Base-by-base conservation (phyloP, 1,140 invertebrate species). In the Ganaspis sp. region DNA sequence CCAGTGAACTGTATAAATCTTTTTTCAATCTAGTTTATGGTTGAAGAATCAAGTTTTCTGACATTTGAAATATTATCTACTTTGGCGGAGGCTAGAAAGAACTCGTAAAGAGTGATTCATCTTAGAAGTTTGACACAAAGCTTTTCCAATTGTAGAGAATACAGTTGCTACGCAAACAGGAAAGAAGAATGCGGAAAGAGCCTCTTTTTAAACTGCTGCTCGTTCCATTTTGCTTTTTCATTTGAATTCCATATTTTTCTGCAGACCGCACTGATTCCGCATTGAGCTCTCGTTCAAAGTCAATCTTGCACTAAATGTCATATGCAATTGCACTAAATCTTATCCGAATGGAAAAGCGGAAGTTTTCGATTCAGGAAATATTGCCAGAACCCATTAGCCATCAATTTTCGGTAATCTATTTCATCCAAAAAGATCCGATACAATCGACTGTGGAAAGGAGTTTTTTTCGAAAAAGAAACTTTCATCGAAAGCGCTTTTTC, bases 361-460 rank as follows among this genome's bases (percentile, higher is more conserved):
- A 81, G 75, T 70, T 76, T 78, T 78, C 53, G 70, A 71, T 72
- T 69, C 42, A 58, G 49, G 73, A 76, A 83, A 74, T 75, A 73
- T 73, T 76, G 71, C 53, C 77, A 79, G 79, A 79, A 70, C 38
- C 80, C 77, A 81, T 83, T 83, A 83, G 79, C 77, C 64, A 75
- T 71, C 64, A 70, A 58, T 45, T 70, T 21, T 23, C 40, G 74
- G 38, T 70, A 73, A 81, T 83, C 77, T 69, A 81, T 81, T 76
- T 80, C 77, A 42, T 8, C 58, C 75, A 82, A 79, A 75, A 78
- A 75, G 29, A 53, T 45, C 21, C 74, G 64, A 77, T 71, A 53
- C 76, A 81, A 74, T 79, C 29, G 29, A 34, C 29, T 34, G 29
- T 34, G 2, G 29, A 34, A 34, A 34, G 29, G 29, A 34, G 6